Percentiles rank a stretch among this genome's conserved stretches.
phyloP scores from a whole-genome alignment of 2,113 vertebrate genomes.

The Crotophaga sulcirostris region DNA sequence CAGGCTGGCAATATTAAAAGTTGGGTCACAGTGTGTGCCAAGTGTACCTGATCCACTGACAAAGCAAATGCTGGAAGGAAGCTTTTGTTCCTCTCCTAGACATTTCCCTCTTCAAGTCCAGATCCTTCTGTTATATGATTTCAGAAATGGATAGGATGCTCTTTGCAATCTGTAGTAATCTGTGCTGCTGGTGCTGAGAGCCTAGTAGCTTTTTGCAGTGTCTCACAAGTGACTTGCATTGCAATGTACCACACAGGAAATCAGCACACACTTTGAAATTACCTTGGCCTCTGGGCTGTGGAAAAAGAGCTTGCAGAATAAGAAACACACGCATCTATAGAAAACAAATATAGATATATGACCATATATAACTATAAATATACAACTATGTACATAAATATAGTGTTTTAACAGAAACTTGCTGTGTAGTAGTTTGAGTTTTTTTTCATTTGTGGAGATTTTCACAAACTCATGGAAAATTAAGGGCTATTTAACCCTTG shows the following conservation, averaged over 20 bases:
- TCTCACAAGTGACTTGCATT: not conserved
- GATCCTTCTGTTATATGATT: not conserved
- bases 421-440: rapidly evolving
- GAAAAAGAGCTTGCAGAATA: not conserved
- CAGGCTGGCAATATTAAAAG: not conserved
- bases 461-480: not conserved
- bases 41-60: rapidly evolving
- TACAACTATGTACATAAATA: not conserved
- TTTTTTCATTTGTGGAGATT: not conserved
- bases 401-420: not conserved
- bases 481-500: not conserved
- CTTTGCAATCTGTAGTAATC: not conserved
- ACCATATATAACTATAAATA: not conserved
- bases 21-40: not conserved
- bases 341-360: not conserved
- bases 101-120: not conserved
- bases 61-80: not conserved
- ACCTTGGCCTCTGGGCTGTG: not conserved
- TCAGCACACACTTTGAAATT: not conserved
- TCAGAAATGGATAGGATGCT: not conserved
- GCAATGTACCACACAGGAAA: not conserved
- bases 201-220: not conserved
- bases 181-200: not conserved
- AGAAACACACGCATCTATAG: not conserved
- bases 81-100: not conserved